These are phyloP conservation scores for Cyprinodon diabolis DNA, from an alignment of 2,797 vertebrate species.

Conservation along the genomic window DNA sequence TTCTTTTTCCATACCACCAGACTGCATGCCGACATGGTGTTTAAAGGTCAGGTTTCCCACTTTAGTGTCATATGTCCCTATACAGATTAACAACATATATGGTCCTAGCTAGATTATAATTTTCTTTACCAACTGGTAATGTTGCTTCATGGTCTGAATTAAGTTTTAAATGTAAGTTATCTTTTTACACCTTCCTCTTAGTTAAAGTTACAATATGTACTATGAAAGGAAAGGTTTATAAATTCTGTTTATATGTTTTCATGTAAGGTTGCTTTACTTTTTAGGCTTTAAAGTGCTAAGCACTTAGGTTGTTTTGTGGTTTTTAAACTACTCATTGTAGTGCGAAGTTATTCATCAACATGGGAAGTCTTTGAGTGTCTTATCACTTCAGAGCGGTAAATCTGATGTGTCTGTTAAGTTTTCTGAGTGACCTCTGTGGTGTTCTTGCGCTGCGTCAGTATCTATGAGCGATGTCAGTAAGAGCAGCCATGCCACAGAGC, in stretches of 20 bases:
- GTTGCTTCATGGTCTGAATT: background rate
- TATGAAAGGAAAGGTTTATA: slow-evolving; percentile 10
- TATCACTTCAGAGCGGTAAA: slow-evolving; percentile 77
- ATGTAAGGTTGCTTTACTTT: slow-evolving; percentile 12
- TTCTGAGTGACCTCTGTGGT: slow-evolving; percentile 69
- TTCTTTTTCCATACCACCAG: slow-evolving; percentile 52
- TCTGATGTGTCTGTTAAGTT: slow-evolving; percentile 79
- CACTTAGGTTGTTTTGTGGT: slow-evolving; percentile 32
- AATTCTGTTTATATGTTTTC: slow-evolving; percentile 14
- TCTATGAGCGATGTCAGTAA: slow-evolving; percentile 61
- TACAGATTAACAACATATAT: slow-evolving; percentile 70
- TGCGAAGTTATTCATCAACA: slow-evolving; percentile 60
- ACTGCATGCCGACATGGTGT: slow-evolving; percentile 57
- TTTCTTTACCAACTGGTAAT: slow-evolving; percentile 6
- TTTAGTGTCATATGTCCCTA: slow-evolving; percentile 67
- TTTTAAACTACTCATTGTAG: slow-evolving; percentile 29
- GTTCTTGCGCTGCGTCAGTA: slow-evolving; percentile 67
- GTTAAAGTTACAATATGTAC: slow-evolving; percentile 14
- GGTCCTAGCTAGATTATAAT: slow-evolving; percentile 37
- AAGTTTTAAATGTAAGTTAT: slow-evolving; percentile 6
- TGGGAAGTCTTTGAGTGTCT: slow-evolving; percentile 66
- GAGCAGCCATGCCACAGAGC: slow-evolving; percentile 71
- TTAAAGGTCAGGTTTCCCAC: slow-evolving; percentile 72
- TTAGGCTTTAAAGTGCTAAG: background rate
- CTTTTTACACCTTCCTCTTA: slow-evolving; percentile 11